Evolutionary conservation across 2,888 invertebrate genomes (phyloP).

Genomic region (Pandemis heparana): DNA sequence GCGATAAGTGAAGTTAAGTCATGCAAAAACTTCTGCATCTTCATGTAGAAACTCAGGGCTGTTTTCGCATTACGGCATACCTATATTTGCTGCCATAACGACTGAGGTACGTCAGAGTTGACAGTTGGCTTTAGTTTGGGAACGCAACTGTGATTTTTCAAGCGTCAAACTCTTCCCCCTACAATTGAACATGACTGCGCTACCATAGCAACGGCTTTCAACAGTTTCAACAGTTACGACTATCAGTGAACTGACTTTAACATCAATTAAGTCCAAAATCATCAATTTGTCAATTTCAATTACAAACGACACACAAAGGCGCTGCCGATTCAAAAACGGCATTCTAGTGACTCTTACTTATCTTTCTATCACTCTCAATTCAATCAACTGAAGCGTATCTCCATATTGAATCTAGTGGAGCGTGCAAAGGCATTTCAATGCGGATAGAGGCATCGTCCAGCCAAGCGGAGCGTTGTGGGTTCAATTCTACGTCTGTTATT

Average conservation of each 20-base stretch:
- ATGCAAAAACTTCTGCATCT: too few relatives aligned
- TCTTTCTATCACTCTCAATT: conserved; percentile 41
- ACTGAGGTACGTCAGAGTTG: not conserved
- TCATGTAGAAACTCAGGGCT: too few relatives aligned
- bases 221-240: not conserved
- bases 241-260: not conserved
- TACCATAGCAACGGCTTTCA: not conserved
- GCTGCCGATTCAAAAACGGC: conserved; percentile 28
- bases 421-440: conserved; percentile 38
- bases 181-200: not conserved
- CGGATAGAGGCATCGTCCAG: conserved; percentile 25
- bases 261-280: conserved; percentile 12
- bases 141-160: not conserved
- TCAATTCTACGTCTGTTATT: conserved; percentile 21
- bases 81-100: too few relatives aligned
- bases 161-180: not conserved
- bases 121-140: too few relatives aligned
- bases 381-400: conserved; percentile 39
- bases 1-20: too few relatives aligned
- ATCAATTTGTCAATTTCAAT: conserved; percentile 35
- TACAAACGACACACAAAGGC: conserved; percentile 20
- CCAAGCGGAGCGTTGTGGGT: conserved; percentile 34
- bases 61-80: too few relatives aligned
- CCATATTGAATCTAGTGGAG: conserved; percentile 39
- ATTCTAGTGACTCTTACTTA: conserved; percentile 34